Evolutionary conservation across 2,888 invertebrate species (phyloP), one percentile per base, ranked within the genome.

Genomic region (Aromia moschata): DNA sequence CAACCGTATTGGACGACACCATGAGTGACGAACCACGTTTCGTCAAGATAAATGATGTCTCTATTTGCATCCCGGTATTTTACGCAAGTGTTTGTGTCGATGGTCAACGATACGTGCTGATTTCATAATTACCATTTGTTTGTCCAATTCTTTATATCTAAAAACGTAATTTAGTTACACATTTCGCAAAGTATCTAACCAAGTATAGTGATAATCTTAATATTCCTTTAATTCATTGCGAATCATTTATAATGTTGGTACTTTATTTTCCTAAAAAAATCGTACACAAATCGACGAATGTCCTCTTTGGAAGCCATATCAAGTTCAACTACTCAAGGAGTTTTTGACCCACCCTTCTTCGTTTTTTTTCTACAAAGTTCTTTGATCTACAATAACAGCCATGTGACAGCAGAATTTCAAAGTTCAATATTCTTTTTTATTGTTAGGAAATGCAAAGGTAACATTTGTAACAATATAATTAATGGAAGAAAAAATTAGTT

Each of bases 1-100:
- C 67, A 69, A 17, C 65, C 58, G 46, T 58, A 47, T 20, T 57
- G 44, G 11, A 62, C 56, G 17, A 56, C 56, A 56, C 66, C 63
- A 20, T 67, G 66, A 7, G 62, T 67, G 36, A 68, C 61, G 36
- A 54, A 67, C 70, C 68, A 68, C 1, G 65, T 70, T 56, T 70
- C 67, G 33, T 68, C 67, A 33, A 65, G 38, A 56, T 67, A 67
- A 17, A 59, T 20, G 17, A 59, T 56, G n/a, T 38, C 2, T 31
- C 43, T 62, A 12, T 49, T 43, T 12, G n/a, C 15, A 36, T 54
- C 30, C 4, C 58, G 36, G 17, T 12, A 16, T 18, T 10, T 43
- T 43, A n/a, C 15, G 14, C 17, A 43, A 38, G 14, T 38, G 15
- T 2, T 38, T 15, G 2, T 14, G 9, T 10, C 30, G 30, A 11